phyloP scores from a whole-genome alignment of 2,113 vertebrate species.

The Daboia siamensis region DNA sequence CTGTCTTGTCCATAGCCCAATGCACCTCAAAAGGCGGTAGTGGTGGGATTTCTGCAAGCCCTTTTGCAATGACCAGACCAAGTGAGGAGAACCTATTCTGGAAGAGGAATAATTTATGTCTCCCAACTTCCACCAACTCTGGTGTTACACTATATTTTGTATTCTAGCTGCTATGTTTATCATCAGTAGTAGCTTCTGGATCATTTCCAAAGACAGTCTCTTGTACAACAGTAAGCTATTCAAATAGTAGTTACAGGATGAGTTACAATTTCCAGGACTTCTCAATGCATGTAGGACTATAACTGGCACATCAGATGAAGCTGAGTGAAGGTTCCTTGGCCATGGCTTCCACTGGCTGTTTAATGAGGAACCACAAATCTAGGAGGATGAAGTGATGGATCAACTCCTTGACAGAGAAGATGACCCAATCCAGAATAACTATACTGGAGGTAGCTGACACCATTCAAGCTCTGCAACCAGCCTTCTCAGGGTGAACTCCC shows the following conservation, averaged over 20 bases:
- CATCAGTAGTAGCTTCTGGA: not conserved
- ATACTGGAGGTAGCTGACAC: not conserved
- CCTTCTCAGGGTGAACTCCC: not conserved
- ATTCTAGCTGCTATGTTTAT: not conserved
- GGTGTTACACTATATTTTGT: not conserved
- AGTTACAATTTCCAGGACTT: not conserved
- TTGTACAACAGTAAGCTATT: not conserved
- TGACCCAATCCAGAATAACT: not conserved
- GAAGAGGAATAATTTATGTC: not conserved
- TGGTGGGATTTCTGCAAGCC: not conserved
- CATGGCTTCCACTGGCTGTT: not conserved
- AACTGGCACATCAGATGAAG: not conserved
- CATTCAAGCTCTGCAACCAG: not conserved
- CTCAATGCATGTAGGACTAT: not conserved
- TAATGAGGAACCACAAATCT: not conserved
- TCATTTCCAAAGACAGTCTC: not conserved
- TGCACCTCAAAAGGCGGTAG: not conserved
- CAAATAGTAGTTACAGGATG: not conserved
- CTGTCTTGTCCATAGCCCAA: not conserved
- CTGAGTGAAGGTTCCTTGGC: not conserved
- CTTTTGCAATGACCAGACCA: not conserved
- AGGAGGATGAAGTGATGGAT: not conserved
- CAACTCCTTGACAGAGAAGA: not conserved
- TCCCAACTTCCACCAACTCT: not conserved
- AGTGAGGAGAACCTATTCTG: not conserved